Evolutionary conservation across 2,888 invertebrate species (phyloP).

Genomic region (Chaitophorus viminalis): DNA sequence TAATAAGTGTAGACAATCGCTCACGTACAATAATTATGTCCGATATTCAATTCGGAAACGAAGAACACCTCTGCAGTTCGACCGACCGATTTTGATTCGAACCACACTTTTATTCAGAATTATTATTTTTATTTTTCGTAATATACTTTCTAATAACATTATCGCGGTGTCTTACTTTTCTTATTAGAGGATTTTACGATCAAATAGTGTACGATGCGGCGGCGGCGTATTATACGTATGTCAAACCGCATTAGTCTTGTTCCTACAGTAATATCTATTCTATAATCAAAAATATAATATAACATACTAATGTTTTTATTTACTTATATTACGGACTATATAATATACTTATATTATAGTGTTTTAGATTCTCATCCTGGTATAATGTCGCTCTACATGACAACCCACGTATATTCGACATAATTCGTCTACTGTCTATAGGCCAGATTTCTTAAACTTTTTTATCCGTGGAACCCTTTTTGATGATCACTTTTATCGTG

Average conservation of each 20-base stretch:
- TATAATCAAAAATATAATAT: too few species aligned
- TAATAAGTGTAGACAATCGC: conserved; percentile 24
- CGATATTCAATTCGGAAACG: not conserved
- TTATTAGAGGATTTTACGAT: not conserved
- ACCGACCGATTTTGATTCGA: not conserved
- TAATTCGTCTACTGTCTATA: too few species aligned
- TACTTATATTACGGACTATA: too few species aligned
- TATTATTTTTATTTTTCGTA: not conserved
- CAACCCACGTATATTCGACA: not conserved
- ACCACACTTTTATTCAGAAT: not conserved
- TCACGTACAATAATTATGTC: conserved; percentile 26
- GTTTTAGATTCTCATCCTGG: too few species aligned
- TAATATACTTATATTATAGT: too few species aligned
- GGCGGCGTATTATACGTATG: not conserved
- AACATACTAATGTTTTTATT: too few species aligned
- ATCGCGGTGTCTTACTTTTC: not conserved
- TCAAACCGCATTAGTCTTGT: not conserved
- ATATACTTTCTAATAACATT: not conserved
- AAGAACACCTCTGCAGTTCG: not conserved
- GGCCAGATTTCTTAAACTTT: too few species aligned
- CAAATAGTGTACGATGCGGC: not conserved
- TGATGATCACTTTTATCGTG: conserved; percentile 16
- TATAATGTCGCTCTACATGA: not conserved
- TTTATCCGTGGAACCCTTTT: conserved; percentile 16
- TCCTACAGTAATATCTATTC: too few species aligned